Evolutionary conservation across 1,140 invertebrate species (phyloP).

Genomic region (Platyscapa corneri): DNA sequence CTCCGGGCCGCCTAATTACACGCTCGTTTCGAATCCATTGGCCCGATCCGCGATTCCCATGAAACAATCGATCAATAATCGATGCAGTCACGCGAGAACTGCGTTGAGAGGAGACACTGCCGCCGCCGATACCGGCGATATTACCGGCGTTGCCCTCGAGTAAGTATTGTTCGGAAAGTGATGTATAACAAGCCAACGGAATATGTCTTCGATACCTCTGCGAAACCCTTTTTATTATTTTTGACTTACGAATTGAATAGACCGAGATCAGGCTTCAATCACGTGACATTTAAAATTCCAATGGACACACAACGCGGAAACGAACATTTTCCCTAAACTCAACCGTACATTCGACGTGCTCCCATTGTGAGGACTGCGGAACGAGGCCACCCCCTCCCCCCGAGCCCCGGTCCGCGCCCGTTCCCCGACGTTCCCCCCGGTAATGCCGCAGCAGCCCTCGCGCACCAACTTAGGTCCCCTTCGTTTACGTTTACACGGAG

Average conservation of each 20-base stretch:
- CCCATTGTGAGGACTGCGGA: neutral
- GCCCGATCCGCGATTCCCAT: neutral
- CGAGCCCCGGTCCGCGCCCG: too few species aligned
- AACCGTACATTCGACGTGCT: neutral
- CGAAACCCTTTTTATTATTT: too few species aligned
- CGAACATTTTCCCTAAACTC: neutral
- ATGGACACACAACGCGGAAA: neutral
- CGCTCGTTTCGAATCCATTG: too few species aligned
- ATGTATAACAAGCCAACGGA: too few species aligned
- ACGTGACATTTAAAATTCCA: constrained; percentile 7
- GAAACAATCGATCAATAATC: neutral
- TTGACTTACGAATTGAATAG: too few species aligned
- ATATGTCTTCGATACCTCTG: too few species aligned
- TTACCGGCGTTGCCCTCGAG: too few species aligned
- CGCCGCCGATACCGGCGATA: too few species aligned
- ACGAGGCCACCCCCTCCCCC: neutral
- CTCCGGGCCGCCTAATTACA: too few species aligned
- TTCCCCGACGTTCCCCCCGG: neutral
- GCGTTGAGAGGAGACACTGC: neutral
- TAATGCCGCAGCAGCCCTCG: constrained; percentile 46
- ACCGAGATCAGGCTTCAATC: too few species aligned
- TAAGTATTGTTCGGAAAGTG: too few species aligned
- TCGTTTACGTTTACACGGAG: neutral
- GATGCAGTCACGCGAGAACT: neutral
- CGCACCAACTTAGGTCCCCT: constrained; percentile 55